Percentiles rank a stretch among this genome's conserved stretches.
These are phyloP conservation scores for Cranoglanis bouderius DNA, from an alignment of 2,113 vertebrate genomes.

Conservation along the genomic window DNA sequence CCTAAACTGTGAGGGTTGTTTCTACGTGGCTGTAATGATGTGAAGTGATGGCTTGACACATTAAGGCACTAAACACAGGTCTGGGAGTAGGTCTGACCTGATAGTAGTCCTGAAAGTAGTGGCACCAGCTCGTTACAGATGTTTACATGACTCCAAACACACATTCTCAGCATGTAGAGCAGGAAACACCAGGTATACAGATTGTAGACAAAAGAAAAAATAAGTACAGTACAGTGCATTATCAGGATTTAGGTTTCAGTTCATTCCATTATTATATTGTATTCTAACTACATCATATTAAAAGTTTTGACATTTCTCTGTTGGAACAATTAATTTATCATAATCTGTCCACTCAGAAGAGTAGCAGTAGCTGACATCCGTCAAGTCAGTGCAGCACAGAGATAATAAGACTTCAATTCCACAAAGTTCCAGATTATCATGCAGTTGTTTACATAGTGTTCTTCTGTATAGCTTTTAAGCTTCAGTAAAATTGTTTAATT, in stretches of 20 bases:
- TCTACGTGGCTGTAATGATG: constrained; percentile 59
- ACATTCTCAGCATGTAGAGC: neutral
- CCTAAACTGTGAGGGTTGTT: constrained; percentile 60
- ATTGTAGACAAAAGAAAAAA: neutral
- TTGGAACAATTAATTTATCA: neutral
- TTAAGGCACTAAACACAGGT: constrained; percentile 62
- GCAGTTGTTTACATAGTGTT: neutral
- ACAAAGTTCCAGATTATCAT: neutral
- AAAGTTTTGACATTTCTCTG: neutral
- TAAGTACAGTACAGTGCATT: neutral
- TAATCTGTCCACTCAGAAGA: neutral
- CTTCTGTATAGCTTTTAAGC: neutral
- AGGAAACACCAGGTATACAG: neutral
- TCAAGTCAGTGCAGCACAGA: neutral
- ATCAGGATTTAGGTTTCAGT: neutral
- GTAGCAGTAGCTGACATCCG: neutral
- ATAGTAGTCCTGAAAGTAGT: constrained; percentile 20
- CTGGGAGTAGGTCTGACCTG: constrained; percentile 45
- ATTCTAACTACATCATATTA: neutral
- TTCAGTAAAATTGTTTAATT: neutral
- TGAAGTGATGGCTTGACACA: constrained; percentile 66
- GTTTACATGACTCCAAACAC: constrained; percentile 18
- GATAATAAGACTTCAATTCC: neutral
- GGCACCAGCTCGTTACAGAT: constrained; percentile 23
- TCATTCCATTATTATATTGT: neutral